Conservation (phyloP, 2,797 vertebrate genomes). For the Typhlichthys subterraneus region DNA sequence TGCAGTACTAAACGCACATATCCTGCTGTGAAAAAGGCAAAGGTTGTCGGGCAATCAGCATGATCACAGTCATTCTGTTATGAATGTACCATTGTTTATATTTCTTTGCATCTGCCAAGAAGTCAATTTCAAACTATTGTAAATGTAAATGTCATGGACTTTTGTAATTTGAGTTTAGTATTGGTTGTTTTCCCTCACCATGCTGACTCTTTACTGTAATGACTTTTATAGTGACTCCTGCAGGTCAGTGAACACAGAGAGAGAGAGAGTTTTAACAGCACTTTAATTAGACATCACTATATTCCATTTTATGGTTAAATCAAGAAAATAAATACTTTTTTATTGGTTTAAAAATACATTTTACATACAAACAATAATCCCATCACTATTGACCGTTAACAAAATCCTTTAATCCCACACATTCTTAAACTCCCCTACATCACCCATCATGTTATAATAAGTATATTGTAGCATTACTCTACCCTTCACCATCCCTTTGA, state of each 20-base stretch:
- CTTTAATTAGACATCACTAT: too few species aligned
- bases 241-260: slow-evolving; percentile 13
- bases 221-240: slow-evolving; percentile 9
- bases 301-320: too few species aligned
- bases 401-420: too few species aligned
- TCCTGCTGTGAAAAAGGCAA: neutral
- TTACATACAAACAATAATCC: too few species aligned
- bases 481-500: too few species aligned
- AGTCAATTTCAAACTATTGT: slow-evolving; percentile 5
- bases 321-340: too few species aligned
- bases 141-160: slow-evolving; percentile 14
- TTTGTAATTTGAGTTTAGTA: neutral
- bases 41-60: neutral
- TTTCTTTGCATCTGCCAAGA: neutral
- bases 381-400: too few species aligned
- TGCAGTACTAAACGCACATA: too few species aligned
- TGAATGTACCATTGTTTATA: neutral
- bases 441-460: too few species aligned
- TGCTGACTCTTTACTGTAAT: slow-evolving; percentile 4
- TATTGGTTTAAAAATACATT: too few species aligned
- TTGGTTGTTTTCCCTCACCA: neutral
- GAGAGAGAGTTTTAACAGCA: neutral
- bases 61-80: neutral
- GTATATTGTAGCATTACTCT: too few species aligned
- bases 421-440: too few species aligned